Evolutionary conservation across 2,113 vertebrate genomes (phyloP).

Genomic region (Syngnathus scovelli): DNA sequence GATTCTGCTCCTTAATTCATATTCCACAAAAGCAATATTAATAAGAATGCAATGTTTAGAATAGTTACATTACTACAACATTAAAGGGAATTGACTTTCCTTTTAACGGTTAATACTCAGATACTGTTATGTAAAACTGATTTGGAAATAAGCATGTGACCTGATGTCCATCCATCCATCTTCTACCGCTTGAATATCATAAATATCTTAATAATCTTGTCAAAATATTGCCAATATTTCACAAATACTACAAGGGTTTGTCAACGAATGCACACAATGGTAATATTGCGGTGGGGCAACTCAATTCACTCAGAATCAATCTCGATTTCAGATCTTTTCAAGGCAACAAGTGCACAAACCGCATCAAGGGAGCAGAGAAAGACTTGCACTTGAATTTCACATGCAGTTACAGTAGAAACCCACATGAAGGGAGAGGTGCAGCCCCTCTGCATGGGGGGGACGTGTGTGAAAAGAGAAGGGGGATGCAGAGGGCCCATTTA

Average conservation of each 20-base stretch:
- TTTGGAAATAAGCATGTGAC: constrained; percentile 26
- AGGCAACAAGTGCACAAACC: background rate
- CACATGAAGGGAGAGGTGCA: constrained; percentile 5
- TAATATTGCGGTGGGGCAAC: background rate
- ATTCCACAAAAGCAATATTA: too few relatives aligned
- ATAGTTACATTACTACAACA: too few relatives aligned
- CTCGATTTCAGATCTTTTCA: background rate
- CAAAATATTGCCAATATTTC: background rate
- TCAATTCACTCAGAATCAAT: too few relatives aligned
- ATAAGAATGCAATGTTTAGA: too few relatives aligned
- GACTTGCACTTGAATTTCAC: background rate
- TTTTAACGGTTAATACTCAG: constrained; percentile 27
- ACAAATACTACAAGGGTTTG: background rate
- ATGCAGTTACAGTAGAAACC: constrained; percentile 2
- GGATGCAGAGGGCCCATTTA: constrained; percentile 15
- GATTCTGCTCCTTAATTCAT: too few relatives aligned
- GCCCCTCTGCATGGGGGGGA: constrained; percentile 16
- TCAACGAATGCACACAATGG: background rate
- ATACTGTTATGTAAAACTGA: constrained; percentile 42
- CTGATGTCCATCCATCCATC: background rate
- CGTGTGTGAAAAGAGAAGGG: constrained; percentile 4
- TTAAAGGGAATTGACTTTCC: background rate
- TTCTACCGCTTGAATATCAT: too few relatives aligned
- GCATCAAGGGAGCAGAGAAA: background rate
- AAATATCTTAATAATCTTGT: too few relatives aligned